These are phyloP conservation scores for Amiota minor DNA, from an alignment of 2,888 invertebrate species.

Conservation along the genomic window DNA sequence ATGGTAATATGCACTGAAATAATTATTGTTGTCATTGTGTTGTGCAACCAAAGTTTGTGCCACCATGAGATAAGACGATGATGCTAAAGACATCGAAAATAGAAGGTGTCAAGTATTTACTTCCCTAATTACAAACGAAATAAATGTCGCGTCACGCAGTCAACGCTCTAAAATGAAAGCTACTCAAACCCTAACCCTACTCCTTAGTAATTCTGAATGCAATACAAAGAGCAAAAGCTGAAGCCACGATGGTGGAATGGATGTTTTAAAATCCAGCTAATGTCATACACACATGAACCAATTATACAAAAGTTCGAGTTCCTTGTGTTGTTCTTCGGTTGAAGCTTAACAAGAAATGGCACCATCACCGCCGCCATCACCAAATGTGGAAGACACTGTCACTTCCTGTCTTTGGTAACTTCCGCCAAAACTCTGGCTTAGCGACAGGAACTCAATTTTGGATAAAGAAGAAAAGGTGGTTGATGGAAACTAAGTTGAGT, in stretches of 20 bases:
- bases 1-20: conserved; percentile 51
- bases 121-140: conserved; percentile 63
- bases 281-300: conserved; percentile 61
- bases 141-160: conserved; percentile 48
- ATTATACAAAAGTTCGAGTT: conserved; percentile 54
- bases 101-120: conserved; percentile 49
- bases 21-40: conserved; percentile 44
- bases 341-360: no score
- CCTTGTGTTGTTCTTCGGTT: no score
- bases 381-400: no score
- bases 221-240: conserved; percentile 44
- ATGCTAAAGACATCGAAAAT: conserved; percentile 20
- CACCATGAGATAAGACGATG: conserved; percentile 50
- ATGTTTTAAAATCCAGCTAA: conserved; percentile 62
- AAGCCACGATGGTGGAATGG: conserved; percentile 38
- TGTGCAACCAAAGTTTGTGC: conserved; percentile 46
- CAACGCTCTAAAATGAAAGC: neutral
- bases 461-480: neutral
- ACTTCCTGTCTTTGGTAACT: neutral
- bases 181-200: neutral
- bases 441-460: neutral
- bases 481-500: no score
- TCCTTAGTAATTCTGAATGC: conserved; percentile 59
- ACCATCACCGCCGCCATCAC: no score
- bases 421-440: neutral